Evolutionary conservation across 2,888 invertebrate species (phyloP), one percentile per base, ranked within the genome.

Genomic region (Catocala nupta): DNA sequence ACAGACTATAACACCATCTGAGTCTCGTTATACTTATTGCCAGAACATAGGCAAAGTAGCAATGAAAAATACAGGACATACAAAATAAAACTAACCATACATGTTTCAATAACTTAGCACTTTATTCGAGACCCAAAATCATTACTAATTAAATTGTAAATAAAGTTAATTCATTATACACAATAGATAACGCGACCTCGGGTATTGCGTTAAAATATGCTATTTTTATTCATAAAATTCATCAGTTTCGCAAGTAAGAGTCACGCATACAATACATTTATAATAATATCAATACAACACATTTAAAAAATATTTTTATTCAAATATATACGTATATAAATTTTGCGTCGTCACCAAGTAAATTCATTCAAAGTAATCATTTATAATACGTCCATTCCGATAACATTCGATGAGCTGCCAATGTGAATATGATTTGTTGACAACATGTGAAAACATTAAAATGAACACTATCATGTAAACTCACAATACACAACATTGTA

Each of bases 51-150:
- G n/a, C n/a, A n/a, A n/a, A n/a, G n/a, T n/a, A n/a, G n/a, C n/a
- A n/a, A 36, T 36, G 36, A 7, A 5, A 7, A 7, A 5, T 36
- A 36, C 36, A 36, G n/a, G n/a, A 36, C 36, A 5, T 7, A 43
- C 3, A 43, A 64, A 73, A 61, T 13, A 56, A 47, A 62, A 52
- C n/a, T 42, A 59, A 62, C 47, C 11, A n/a, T 36, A 11, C 1
- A 8, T 43, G 11, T 44, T 45, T 73, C 58, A 76, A 83, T 84
- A 84, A 82, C 79, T 85, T 82, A 84, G 76, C 69, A 76, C 77
- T 90, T 89, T 87, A 86, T 87, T 89, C 69, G 75, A 83, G 83
- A 79, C 71, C 80, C 77, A 84, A 86, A 83, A 77, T 73, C 79
- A 83, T 75, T 66, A 75, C 73, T 82, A 83, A 69, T 73, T 78